A percentile compares a stretch with the other conserved stretches of the same genome.
phyloP scores from a whole-genome alignment of 2,113 vertebrate species.

The Cynopterus brachyotis region DNA sequence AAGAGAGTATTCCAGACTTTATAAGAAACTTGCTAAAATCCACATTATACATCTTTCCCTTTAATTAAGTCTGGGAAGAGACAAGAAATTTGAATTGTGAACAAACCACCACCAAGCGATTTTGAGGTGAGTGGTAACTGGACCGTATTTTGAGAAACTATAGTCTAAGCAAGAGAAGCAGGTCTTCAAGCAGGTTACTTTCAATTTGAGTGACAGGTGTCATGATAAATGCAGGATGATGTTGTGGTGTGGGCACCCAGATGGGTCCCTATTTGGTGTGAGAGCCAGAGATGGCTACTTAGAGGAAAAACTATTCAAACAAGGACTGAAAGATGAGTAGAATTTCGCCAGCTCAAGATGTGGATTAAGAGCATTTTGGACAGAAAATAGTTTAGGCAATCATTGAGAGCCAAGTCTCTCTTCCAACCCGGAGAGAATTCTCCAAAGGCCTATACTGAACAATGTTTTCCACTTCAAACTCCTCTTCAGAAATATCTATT shows the following conservation, averaged over 20 bases:
- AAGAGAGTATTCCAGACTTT: not conserved
- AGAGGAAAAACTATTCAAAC: not conserved
- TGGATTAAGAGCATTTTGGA: not conserved
- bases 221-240: not conserved
- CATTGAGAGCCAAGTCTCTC: not conserved
- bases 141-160: not conserved
- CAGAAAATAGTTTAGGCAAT: not conserved
- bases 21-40: not conserved
- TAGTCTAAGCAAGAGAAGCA: not conserved
- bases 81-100: not conserved
- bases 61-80: not conserved
- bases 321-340: not conserved
- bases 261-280: not conserved
- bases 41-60: not conserved
- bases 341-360: not conserved
- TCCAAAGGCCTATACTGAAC: not conserved
- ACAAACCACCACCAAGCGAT: not conserved
- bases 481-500: not conserved
- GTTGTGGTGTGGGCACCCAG: accelerated
- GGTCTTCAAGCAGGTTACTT: not conserved
- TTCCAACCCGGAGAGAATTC: not conserved
- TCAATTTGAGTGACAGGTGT: not conserved
- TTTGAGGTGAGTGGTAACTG: not conserved
- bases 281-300: not conserved
- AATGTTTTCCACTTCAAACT: not conserved